A percentile compares a stretch with the other conserved stretches of the same genome.
phyloP scores from a whole-genome alignment of 2,113 vertebrate species.

The Trematocara marginatum region DNA sequence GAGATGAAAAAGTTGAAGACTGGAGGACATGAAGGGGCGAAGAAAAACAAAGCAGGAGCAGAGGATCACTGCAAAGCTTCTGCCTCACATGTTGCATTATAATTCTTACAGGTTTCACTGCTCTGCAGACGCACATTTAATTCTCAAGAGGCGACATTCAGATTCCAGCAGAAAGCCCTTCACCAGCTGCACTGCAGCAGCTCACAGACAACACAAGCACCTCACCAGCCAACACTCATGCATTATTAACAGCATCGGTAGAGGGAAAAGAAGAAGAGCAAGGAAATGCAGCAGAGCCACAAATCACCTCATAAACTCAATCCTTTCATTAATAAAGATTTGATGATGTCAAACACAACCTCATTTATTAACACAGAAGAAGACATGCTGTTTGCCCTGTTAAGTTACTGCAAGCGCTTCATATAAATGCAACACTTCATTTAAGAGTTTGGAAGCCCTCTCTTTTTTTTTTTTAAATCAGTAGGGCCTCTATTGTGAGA shows the following conservation, averaged over 20 bases:
- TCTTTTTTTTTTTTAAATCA: not conserved
- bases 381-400: not conserved
- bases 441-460: not conserved
- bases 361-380: not conserved
- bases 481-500: not conserved
- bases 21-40: not conserved
- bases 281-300: not conserved
- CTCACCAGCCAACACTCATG: not conserved
- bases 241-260: not conserved
- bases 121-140: not conserved
- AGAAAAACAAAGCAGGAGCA: not conserved
- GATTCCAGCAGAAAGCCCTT: not conserved
- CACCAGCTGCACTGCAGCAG: constrained; percentile 26
- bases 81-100: not conserved
- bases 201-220: not conserved
- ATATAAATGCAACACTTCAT: not conserved
- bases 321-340: not conserved
- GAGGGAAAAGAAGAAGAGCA: not conserved
- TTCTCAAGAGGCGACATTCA: not conserved
- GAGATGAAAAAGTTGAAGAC: not conserved
- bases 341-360: not conserved
- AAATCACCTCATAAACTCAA: not conserved
- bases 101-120: not conserved
- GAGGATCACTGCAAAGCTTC: not conserved
- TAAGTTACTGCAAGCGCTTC: not conserved